phyloP scores from a whole-genome alignment of 2,888 invertebrate genomes.

The Eulithis prunata region DNA sequence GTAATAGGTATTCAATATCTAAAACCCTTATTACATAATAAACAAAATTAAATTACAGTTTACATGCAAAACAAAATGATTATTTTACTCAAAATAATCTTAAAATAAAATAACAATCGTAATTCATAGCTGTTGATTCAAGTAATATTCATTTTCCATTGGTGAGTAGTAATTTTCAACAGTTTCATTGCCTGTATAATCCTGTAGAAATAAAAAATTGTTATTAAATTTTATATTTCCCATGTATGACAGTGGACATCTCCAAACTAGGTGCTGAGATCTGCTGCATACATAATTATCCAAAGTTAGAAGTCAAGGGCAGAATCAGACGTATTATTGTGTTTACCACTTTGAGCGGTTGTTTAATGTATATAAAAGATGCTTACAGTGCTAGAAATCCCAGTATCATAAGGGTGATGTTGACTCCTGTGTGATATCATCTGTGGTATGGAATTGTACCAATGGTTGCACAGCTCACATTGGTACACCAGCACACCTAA shows the following conservation, averaged over 20 bases:
- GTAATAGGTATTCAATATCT: no score
- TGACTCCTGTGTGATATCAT: conserved; percentile 69
- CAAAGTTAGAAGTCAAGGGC: no score
- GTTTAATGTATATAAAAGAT: neutral
- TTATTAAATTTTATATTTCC: neutral
- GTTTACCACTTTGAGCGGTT: no score
- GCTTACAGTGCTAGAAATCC: conserved; percentile 41
- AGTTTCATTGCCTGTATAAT: conserved; percentile 42
- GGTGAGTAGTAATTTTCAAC: conserved; percentile 40
- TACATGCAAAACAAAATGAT: conserved; percentile 9
- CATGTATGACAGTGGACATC: no score
- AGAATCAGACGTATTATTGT: no score
- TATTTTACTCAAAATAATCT: conserved; percentile 19
- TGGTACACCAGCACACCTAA: conserved; percentile 66
- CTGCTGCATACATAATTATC: no score
- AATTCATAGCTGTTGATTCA: conserved; percentile 24
- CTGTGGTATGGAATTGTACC: conserved; percentile 58
- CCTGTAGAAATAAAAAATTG: conserved; percentile 39
- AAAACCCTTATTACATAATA: no score
- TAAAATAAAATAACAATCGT: conserved; percentile 14
- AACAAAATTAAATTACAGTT: neutral
- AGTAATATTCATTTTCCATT: conserved; percentile 43
- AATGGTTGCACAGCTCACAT: conserved; percentile 74
- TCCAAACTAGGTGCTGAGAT: no score
- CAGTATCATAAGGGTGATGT: conserved; percentile 62